Conservation (phyloP, 2,888 invertebrate species). For the Drosophila paranaensis region DNA sequence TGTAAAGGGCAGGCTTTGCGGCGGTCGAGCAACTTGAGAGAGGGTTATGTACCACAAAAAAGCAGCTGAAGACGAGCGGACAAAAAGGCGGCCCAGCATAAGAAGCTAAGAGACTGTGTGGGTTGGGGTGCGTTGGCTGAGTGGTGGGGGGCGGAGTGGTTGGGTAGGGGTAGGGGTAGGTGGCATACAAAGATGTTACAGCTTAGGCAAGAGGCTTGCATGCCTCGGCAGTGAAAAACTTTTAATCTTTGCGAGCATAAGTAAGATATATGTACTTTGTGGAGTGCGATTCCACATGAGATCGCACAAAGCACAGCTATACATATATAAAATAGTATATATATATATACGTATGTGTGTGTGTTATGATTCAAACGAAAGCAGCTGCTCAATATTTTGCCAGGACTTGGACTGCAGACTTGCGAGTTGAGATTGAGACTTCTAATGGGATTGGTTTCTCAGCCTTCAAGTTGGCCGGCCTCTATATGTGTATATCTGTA, state of each 20-base stretch:
- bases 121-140: neutral
- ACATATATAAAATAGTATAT: slow-evolving; percentile 1
- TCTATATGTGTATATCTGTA: slow-evolving; percentile 27
- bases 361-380: slow-evolving; percentile 63
- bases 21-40: slow-evolving; percentile 74
- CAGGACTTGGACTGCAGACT: slow-evolving; percentile 50
- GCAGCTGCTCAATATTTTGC: slow-evolving; percentile 77
- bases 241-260: slow-evolving; percentile 78
- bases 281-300: slow-evolving; percentile 56
- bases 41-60: slow-evolving; percentile 55
- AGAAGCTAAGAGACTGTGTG: slow-evolving; percentile 8
- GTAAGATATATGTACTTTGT: slow-evolving; percentile 74
- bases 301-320: slow-evolving; percentile 40
- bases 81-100: slow-evolving; percentile 51
- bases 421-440: slow-evolving; percentile 69
- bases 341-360: slow-evolving; percentile 24
- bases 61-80: slow-evolving; percentile 47
- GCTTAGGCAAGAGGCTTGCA: slow-evolving; percentile 77
- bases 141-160: neutral
- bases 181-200: slow-evolving; percentile 73
- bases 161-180: neutral
- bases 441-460: slow-evolving; percentile 76
- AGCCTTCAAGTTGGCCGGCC: slow-evolving; percentile 23
- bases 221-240: slow-evolving; percentile 71
- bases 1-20: slow-evolving; percentile 62